Evolutionary conservation across 2,113 vertebrate species (phyloP).

Genomic region (Actenoides lindsayi): DNA sequence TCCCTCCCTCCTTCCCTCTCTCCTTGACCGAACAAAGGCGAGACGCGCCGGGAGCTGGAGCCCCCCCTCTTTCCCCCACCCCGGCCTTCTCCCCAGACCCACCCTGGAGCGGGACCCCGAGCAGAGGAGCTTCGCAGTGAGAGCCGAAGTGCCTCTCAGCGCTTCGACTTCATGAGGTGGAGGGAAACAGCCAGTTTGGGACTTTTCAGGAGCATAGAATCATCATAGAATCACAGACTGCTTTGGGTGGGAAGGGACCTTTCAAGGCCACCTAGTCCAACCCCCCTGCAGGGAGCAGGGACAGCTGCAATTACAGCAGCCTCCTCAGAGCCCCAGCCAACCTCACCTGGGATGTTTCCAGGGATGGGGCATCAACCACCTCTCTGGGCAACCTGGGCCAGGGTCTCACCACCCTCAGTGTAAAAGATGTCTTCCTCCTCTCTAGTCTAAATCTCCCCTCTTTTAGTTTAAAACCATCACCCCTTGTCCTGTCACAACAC

Average conservation of each 20-base stretch:
- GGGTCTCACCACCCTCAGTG: not conserved
- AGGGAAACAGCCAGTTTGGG: not conserved
- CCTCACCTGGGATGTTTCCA: not conserved
- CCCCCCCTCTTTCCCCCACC: not conserved
- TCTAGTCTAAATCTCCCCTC: not conserved
- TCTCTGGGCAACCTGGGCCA: not conserved
- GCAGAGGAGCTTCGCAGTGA: accelerated
- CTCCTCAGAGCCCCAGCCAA: not conserved
- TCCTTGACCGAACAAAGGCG: not conserved
- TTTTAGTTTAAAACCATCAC: not conserved
- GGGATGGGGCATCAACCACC: not conserved
- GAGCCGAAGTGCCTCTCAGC: not conserved
- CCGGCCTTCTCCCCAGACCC: not conserved
- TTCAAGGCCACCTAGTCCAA: not conserved
- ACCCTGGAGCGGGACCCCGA: not conserved
- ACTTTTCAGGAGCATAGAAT: not conserved
- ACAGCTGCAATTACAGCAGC: not conserved
- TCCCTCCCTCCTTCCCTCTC: not conserved
- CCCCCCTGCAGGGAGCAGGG: not conserved
- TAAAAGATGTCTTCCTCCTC: not conserved
- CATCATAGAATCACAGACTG: not conserved
- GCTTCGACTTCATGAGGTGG: not conserved
- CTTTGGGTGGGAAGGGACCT: not conserved
- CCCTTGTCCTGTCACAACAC: not conserved
- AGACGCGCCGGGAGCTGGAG: not conserved